phyloP scores from a whole-genome alignment of 2,113 vertebrate species.

The Herpetotheres cachinnans region DNA sequence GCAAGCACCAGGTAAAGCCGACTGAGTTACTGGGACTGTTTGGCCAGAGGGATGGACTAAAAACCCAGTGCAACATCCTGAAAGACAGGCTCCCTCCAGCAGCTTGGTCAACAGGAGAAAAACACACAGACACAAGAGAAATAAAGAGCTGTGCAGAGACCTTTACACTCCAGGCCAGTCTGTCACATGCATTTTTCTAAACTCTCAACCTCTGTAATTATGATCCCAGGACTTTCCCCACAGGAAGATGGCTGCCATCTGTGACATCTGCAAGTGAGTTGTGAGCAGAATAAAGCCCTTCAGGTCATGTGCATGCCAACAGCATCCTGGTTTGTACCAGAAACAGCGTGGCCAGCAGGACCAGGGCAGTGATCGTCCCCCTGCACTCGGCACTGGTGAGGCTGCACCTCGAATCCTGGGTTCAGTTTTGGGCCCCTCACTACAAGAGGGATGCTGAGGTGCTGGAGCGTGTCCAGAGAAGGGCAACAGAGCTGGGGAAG shows the following conservation, averaged over 20 bases:
- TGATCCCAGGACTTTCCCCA: neutral
- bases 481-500: too few relatives aligned
- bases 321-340: too few relatives aligned
- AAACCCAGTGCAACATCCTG: neutral
- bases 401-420: too few relatives aligned
- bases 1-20: neutral
- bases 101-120: neutral
- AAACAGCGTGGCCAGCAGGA: too few relatives aligned
- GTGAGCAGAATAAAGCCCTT: neutral
- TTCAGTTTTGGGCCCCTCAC: too few relatives aligned
- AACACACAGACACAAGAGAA: neutral
- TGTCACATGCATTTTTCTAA: neutral
- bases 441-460: too few relatives aligned
- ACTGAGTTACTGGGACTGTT: too few relatives aligned
- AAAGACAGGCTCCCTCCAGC: neutral
- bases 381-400: too few relatives aligned
- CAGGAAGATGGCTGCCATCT: neutral
- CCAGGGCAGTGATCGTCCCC: too few relatives aligned
- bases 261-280: neutral
- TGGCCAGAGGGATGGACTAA: neutral
- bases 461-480: too few relatives aligned
- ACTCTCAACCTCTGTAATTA: neutral
- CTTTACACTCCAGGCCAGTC: neutral
- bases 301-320: neutral
- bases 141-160: neutral